Base-by-base conservation (phyloP, 2,797 vertebrate genomes). In the Artibeus jamaicensis region DNA sequence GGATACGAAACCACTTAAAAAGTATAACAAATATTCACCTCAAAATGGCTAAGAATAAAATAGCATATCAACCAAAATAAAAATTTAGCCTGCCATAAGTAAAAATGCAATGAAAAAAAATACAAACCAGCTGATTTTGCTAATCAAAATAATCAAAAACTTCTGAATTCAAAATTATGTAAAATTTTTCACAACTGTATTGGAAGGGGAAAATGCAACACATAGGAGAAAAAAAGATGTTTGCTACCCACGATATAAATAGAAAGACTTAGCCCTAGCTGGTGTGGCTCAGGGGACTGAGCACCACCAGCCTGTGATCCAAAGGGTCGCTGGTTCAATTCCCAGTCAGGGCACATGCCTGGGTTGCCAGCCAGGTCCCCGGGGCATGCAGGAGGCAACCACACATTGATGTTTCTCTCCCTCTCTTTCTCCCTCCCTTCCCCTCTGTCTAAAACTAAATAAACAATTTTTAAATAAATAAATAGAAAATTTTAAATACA, bases 121-220 rank as follows among this genome's bases (percentile, higher is more conserved):
- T 57, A 67, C 1, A 71, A 74, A 91, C 76, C 39, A 32, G 29
- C 59, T 91, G 29, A 68, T 42, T 82, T 92, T 91, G 46, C 76
- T 89, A 55, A 95, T 59, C 70, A 84, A 91, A 93, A 91, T 84
- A 77, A 87, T 48, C 32, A 62, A 86, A 77, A 83, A 78, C 73
- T 81, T 91, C 16, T 65, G 9, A 50, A 85, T 81, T 96, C 74
- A 86, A 91, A 76, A 94, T 71, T 53, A 86, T 16, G 21, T 46
- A 67, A 70, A 76, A 89, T 8, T 34, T 78, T 55, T 62, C 4
- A 82, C 76, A 89, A 96, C 86, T n/a, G 2, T 55, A 67, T 1
- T 21, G 3, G 62, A 79, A 93, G 53, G 24, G 22, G 22, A n/a
- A 42, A 83, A n/a, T 3, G 5, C 8, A 89, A 89, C 29, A 81